These are phyloP conservation scores for Apogon hyalosoma DNA, from an alignment of 2,797 vertebrate genomes.

Conservation along the genomic window DNA sequence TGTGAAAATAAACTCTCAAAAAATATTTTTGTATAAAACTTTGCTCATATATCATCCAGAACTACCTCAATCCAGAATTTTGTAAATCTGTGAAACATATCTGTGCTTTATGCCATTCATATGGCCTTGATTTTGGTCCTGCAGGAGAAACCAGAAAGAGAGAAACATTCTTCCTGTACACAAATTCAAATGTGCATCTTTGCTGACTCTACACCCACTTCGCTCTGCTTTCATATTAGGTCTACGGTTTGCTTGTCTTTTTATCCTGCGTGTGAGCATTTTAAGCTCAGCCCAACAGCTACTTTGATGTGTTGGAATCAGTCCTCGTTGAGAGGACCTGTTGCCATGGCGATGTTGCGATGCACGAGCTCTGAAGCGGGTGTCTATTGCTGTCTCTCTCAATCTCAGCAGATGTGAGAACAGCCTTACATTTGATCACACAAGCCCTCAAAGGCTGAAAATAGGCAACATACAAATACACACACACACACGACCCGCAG, in stretches of 20 bases:
- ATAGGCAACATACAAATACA: slow-evolving; percentile 33
- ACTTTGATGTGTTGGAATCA: slow-evolving; percentile 42
- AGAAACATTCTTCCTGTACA: not conserved
- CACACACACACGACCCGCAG: slow-evolving; percentile 16
- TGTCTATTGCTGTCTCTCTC: slow-evolving; percentile 9
- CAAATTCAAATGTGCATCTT: too few relatives aligned
- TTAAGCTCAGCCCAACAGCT: slow-evolving; percentile 30
- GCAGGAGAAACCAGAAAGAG: not conserved
- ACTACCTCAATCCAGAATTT: not conserved
- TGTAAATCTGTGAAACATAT: not conserved
- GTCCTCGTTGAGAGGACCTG: slow-evolving; percentile 59
- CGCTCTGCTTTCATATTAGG: slow-evolving; percentile 9
- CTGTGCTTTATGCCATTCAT: not conserved
- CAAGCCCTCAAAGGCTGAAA: slow-evolving; percentile 39
- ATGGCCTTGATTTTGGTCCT: not conserved
- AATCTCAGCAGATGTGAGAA: slow-evolving; percentile 33
- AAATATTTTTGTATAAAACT: too few relatives aligned
- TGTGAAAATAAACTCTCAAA: too few relatives aligned
- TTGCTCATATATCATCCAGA: too few relatives aligned
- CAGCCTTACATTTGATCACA: slow-evolving; percentile 25
- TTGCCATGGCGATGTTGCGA: slow-evolving; percentile 67
- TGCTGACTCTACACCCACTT: not conserved
- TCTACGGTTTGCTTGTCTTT: slow-evolving; percentile 11
- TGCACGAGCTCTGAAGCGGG: slow-evolving; percentile 50
- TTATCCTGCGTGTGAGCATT: slow-evolving; percentile 27